Evolutionary conservation across 2,113 vertebrate genomes (phyloP), one percentile per base, ranked within the genome.

Genomic region (Pholis gunnellus): DNA sequence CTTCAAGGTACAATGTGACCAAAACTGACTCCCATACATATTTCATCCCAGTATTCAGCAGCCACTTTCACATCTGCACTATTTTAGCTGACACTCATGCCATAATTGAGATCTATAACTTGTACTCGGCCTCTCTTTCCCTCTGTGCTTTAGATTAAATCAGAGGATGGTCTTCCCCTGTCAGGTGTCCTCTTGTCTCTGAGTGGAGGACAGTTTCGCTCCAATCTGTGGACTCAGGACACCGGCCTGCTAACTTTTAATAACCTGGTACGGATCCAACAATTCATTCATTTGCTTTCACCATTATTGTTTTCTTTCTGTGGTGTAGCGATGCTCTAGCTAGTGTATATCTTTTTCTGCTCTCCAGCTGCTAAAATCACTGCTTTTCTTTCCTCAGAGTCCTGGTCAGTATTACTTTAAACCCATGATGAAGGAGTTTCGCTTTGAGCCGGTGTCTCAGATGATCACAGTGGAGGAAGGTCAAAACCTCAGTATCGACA

Each of bases 341-440:
- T 57, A 2, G 50, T 34, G 11, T 46, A 0, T 5, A 3, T 48
- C 4, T 65, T 34, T 56, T 63, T 65, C 11, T 86, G 9, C 0
- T 48, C 69, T 57, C 3, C 9, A 2, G 67, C 50, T 59, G 9
- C 72, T 38, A 27, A 72, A 50, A 66, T 54, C 15, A 20, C 9
- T 31, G 34, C 15, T 40, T 20, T 61, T 48, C 22, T 14, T 34
- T 84, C 36, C 42, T 86, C 93, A 99, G 98, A 99, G 97, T 89
- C 98, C 98, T 4, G 98, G 98, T 46, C 97, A 99, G 90, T 99
- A 99, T 85, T 99, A 99, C 89, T 99, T 99, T 90, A 99, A 99
- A 73, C 98, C 98, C 50, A 99, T 99, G 98, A 99, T 99, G 98
- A 99, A 99, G 75, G 98, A 99, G 63, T 99, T 97, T 85, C 97